Evolutionary conservation across 2,113 vertebrate species (phyloP).

Genomic region (Thalassarche chlororhynchos): DNA sequence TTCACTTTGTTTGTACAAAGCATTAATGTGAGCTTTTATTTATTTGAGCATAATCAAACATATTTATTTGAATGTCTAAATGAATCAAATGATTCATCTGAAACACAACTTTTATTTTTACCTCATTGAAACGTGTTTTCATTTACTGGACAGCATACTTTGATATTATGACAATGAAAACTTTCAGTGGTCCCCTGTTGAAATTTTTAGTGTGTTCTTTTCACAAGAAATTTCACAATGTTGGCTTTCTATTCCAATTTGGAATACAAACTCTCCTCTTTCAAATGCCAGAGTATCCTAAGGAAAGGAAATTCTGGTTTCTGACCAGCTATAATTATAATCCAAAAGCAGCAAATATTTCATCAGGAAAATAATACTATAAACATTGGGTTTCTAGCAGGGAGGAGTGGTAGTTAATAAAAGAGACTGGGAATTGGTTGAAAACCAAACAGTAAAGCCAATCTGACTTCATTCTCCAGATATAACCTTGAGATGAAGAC

Average conservation of each 20-base stretch:
- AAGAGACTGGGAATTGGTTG: neutral
- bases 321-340: constrained; percentile 13
- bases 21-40: neutral
- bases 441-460: neutral
- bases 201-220: neutral
- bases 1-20: neutral
- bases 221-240: constrained; percentile 20
- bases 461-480: neutral
- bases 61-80: neutral
- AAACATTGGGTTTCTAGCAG: constrained; percentile 5
- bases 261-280: neutral
- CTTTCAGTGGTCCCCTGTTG: neutral
- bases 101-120: neutral
- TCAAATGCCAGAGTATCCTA: constrained; percentile 34
- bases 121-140: neutral
- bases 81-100: neutral
- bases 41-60: neutral
- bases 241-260: constrained; percentile 3
- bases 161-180: constrained; percentile 20
- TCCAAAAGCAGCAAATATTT: constrained; percentile 47
- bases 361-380: constrained; percentile 13
- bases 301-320: constrained; percentile 51
- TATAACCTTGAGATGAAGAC: neutral
- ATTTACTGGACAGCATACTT: constrained; percentile 13
- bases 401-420: neutral